Evolutionary conservation across 1,140 invertebrate genomes (phyloP).

Genomic region (Bombus consobrinus): DNA sequence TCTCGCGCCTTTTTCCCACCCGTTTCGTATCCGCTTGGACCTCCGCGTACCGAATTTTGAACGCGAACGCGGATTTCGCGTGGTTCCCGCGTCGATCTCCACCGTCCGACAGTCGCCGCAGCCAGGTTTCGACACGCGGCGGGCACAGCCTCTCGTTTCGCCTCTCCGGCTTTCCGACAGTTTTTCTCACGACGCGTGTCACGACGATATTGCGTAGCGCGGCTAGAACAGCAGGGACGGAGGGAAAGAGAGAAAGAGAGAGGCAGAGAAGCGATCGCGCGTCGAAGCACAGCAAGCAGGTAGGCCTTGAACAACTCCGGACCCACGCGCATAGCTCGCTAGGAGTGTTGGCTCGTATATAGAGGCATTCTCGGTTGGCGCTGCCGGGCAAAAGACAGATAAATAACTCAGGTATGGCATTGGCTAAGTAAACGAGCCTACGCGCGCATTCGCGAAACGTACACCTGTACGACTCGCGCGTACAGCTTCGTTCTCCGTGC

Average conservation of each 20-base stretch:
- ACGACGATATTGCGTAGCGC: constrained; percentile 1
- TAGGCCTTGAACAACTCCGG: constrained; percentile 73
- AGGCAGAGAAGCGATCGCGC: constrained; percentile 53
- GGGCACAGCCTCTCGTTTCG: no score
- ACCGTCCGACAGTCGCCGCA: no score
- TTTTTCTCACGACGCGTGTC: constrained; percentile 10
- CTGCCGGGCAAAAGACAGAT: constrained; percentile 81
- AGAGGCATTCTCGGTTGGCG: constrained; percentile 75
- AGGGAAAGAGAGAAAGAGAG: not conserved
- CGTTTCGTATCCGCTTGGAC: no score
- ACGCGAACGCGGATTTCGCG: not conserved
- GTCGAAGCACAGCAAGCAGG: constrained; percentile 59
- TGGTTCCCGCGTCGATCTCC: no score
- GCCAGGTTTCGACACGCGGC: no score
- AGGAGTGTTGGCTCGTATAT: constrained; percentile 70
- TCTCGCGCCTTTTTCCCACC: not conserved
- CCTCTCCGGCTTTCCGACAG: constrained; percentile 37
- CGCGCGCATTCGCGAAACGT: constrained; percentile 74
- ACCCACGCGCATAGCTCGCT: constrained; percentile 64
- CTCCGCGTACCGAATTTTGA: not conserved
- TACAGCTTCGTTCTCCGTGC: constrained; percentile 19
- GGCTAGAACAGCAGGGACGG: not conserved
- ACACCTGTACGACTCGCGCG: constrained; percentile 72
- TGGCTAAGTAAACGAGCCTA: constrained; percentile 81
- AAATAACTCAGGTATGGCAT: constrained; percentile 82